These are phyloP conservation scores for Sinohyriopsis cumingii DNA, from an alignment of 2,888 invertebrate species.

Conservation along the genomic window DNA sequence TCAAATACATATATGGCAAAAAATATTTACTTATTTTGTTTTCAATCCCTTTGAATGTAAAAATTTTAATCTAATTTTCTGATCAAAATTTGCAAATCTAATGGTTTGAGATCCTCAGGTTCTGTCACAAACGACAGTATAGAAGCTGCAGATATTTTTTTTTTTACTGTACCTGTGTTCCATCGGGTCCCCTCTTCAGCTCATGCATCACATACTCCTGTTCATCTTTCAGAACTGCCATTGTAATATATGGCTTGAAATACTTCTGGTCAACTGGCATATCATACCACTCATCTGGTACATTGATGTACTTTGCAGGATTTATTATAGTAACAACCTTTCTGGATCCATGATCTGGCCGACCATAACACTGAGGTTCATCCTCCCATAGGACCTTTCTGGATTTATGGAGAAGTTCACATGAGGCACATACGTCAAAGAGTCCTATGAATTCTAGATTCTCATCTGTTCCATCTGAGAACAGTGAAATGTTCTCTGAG, in stretches of 20 bases:
- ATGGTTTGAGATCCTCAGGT: too few relatives aligned
- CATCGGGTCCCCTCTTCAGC: constrained; percentile 58
- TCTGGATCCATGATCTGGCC: constrained; percentile 28
- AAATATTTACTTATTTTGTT: too few relatives aligned
- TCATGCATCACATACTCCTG: constrained; percentile 61
- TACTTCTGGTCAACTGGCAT: constrained; percentile 64
- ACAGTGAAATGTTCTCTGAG: constrained; percentile 13
- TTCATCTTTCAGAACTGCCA: constrained; percentile 59
- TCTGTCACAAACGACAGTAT: background rate
- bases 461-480: constrained; percentile 14
- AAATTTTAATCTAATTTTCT: too few relatives aligned
- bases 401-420: constrained; percentile 45
- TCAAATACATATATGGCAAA: too few relatives aligned
- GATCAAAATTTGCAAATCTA: too few relatives aligned
- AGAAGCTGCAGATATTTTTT: background rate
- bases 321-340: constrained; percentile 44
- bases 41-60: too few relatives aligned
- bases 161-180: constrained; percentile 49
- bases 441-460: constrained; percentile 21
- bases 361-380: constrained; percentile 38
- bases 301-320: constrained; percentile 55
- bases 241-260: constrained; percentile 54
- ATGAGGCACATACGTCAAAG: constrained; percentile 43
- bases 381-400: constrained; percentile 58
- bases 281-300: constrained; percentile 63